These are phyloP conservation scores for Luffia ferchaultella DNA, from an alignment of 2,888 invertebrate species.

Conservation along the genomic window DNA sequence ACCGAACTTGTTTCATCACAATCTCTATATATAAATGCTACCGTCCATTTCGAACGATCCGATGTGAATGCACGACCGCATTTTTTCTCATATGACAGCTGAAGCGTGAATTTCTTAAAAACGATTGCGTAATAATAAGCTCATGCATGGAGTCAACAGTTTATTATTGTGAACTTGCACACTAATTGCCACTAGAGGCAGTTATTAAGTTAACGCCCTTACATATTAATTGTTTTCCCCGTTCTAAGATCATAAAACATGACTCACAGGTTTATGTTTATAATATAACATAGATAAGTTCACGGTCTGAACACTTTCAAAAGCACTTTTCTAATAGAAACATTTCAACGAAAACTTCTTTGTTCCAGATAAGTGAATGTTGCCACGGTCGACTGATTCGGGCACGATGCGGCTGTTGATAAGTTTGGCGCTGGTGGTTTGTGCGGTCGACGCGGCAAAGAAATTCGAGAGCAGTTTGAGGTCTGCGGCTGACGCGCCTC, in stretches of 20 bases:
- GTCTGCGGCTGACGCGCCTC: conserved; percentile 55
- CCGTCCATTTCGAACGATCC: not conserved
- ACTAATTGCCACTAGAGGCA: conserved; percentile 33
- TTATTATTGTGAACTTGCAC: conserved; percentile 23
- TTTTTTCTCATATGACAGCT: conserved; percentile 22
- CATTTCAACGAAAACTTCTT: too few relatives aligned
- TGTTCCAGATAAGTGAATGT: conserved; percentile 57
- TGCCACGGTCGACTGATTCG: conserved; percentile 36
- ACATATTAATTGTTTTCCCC: conserved; percentile 34
- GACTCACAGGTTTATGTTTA: conserved; percentile 11
- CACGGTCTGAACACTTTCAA: too few relatives aligned
- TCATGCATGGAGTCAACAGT: conserved; percentile 21
- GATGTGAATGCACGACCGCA: conserved; percentile 11
- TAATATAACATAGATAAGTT: too few relatives aligned
- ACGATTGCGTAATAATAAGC: conserved; percentile 26
- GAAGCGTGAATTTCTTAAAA: conserved; percentile 19
- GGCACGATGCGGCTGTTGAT: conserved; percentile 54
- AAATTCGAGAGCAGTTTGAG: conserved; percentile 55
- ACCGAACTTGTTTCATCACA: not conserved
- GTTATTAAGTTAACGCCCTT: conserved; percentile 36
- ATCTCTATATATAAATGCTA: not conserved
- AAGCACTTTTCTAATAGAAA: too few relatives aligned
- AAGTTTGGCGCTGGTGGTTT: conserved; percentile 50
- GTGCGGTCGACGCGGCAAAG: conserved; percentile 51
- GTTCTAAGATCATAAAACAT: conserved; percentile 21